Base-by-base conservation (phyloP, 2,797 vertebrate species). In the Apogon talboti region DNA sequence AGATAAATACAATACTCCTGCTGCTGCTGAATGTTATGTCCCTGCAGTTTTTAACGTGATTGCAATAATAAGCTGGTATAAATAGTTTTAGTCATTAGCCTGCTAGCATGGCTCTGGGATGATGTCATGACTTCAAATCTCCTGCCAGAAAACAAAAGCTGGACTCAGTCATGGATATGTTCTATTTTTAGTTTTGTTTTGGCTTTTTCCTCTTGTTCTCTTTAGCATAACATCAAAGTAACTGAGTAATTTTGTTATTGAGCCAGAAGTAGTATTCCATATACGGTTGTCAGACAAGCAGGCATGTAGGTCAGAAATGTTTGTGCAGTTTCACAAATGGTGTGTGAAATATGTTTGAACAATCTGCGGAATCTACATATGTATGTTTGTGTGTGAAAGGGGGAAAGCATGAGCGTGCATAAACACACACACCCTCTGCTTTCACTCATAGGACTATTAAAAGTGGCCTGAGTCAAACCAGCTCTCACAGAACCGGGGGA, bases 291-390 rank as follows among this genome's bases (percentile, higher is more conserved):
- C 44, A 76, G 56, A 67, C 50, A 45, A 67, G 53, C 58, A 47
- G 41, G 49, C 63, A 11, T 67, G 33, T 56, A 45, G 45, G 73
- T 82, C 76, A 66, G 41, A 35, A 21, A 11, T 76, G 56, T 82
- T 81, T 79, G 60, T 60, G 24, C 28, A 60, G 33, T 72, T 78
- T 83, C 58, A 47, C 59, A 71, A 85, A 85, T 82, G 66, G 46
- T 79, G 80, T 79, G 81, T 80, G 77, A 82, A 86, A 78, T 76
- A 79, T 81, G 76, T 69, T 70, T 2, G 14, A 24, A 59, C 60
- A 60, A 18, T 72, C 71, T 53, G 49, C 53, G 24, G 52, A 65
- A 30, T 73, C 64, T 49, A 55, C 43, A 54, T 58, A 59, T 65
- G 52, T 72, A 21, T 74, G 65, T 79, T 37, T 68, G 50, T 15